phyloP scores from a whole-genome alignment of 2,888 invertebrate genomes.

The Aphidius colemani region DNA sequence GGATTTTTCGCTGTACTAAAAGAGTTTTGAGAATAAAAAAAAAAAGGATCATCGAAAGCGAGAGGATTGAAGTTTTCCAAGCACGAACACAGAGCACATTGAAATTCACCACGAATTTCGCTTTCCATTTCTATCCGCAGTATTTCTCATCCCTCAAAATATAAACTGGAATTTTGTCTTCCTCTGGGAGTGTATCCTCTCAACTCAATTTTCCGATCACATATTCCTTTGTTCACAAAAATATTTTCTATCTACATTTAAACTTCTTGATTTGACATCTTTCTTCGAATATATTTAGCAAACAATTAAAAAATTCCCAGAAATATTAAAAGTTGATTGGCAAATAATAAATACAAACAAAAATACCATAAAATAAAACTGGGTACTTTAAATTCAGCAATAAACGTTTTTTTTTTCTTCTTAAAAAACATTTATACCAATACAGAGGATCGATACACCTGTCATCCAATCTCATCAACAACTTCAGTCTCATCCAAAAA shows the following conservation, averaged over 20 bases:
- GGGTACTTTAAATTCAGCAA: no score
- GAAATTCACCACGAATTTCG: constrained; percentile 57
- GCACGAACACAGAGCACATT: constrained; percentile 53
- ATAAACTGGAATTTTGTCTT: background rate
- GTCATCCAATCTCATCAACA: no score
- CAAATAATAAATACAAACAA: background rate
- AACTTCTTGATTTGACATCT: constrained; percentile 33
- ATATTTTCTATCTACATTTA: constrained; percentile 30
- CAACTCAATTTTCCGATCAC: constrained; percentile 50
- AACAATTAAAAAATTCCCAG: constrained; percentile 14
- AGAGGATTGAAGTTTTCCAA: constrained; percentile 48
- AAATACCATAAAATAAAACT: background rate
- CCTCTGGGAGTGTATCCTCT: constrained; percentile 27
- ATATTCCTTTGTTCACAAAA: constrained; percentile 46
- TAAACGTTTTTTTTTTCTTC: no score
- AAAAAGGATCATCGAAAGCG: constrained; percentile 30
- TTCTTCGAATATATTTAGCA: background rate
- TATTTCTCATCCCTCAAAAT: constrained; percentile 16
- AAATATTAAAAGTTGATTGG: constrained; percentile 10
- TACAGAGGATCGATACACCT: no score
- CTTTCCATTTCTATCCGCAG: constrained; percentile 58
- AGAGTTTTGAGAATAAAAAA: constrained; percentile 6
- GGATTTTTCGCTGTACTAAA: no score
- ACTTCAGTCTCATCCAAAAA: no score
- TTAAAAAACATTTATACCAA: no score